phyloP scores from a whole-genome alignment of 1,140 invertebrate genomes.

The Pollicipes pollicipes region DNA sequence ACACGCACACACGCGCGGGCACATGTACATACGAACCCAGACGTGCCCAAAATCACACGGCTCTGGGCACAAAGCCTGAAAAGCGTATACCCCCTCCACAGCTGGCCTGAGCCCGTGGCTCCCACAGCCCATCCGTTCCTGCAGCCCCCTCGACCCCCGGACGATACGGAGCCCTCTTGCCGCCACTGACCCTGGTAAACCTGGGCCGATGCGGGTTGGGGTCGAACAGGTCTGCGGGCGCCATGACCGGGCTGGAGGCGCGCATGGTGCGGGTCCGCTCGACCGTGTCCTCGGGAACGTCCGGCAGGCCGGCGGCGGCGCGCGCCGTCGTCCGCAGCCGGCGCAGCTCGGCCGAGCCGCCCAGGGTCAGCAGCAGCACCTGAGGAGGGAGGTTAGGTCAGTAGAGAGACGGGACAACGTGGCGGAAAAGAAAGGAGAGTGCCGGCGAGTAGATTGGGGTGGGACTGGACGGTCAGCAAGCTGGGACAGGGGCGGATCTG shows the following conservation, averaged over 20 bases:
- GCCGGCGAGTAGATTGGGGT: no score
- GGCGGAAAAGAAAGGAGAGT: background rate
- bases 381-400: background rate
- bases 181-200: constrained; percentile 38
- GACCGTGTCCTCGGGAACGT: constrained; percentile 59
- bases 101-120: no score
- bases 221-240: constrained; percentile 75
- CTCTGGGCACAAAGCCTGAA: no score
- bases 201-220: constrained; percentile 34
- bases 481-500: background rate
- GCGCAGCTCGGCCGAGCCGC: constrained; percentile 63
- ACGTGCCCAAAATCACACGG: no score
- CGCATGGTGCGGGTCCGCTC: constrained; percentile 83
- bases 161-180: no score
- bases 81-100: no score
- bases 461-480: no score
- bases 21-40: no score
- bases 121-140: no score
- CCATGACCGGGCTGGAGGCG: constrained; percentile 83
- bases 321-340: background rate
- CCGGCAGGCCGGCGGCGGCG: background rate
- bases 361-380: constrained; percentile 67
- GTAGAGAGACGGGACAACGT: no score
- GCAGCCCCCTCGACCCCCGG: no score
- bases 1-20: no score